Evolutionary conservation across 2,113 vertebrate genomes (phyloP), one percentile per base, ranked within the genome.

Genomic region (Pithys albifrons): DNA sequence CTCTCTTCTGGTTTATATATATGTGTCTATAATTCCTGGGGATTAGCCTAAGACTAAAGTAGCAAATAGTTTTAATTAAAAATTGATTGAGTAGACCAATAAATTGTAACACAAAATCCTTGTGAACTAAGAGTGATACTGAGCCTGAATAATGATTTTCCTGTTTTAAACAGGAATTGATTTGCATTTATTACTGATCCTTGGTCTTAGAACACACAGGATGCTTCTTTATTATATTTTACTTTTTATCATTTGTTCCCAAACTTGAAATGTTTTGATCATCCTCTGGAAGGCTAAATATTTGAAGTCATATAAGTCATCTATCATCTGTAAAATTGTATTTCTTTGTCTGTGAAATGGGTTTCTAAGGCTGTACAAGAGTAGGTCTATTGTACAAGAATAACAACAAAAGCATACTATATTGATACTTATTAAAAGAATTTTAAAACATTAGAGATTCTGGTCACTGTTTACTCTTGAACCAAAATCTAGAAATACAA

Each of bases 1-100:
- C 45, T 82, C 16, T 71, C 73, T 76, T 88, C 79, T 89, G 65
- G 35, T 89, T 89, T 83, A 35, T 39, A 2, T 77, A 41, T 92
- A 19, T 62, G 7, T 58, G 23, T 86, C 92, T 95, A 33, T 65
- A 93, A 87, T 96, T 96, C 91, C 94, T 35, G 91, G 81, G 78
- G 90, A 97, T 97, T 97, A 97, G 88, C 46, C 71, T 96, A 96
- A 97, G 6, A 71, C 85, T 93, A 83, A 76, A 52, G 19, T 35
- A 92, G 69, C 14, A 87, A 93, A 82, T 66, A 94, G 46, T 88
- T 98, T 97, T 97, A 98, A 98, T 98, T 97, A 97, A 97, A 98
- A 97, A 65, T 82, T 95, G 82, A 96, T 76, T 84, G 93, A 96
- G 29, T 79, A 92, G 92, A 94, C 88, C 82, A 81, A 78, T 78